Conservation (phyloP, 2,797 vertebrate genomes). For the Salmo trutta region DNA sequence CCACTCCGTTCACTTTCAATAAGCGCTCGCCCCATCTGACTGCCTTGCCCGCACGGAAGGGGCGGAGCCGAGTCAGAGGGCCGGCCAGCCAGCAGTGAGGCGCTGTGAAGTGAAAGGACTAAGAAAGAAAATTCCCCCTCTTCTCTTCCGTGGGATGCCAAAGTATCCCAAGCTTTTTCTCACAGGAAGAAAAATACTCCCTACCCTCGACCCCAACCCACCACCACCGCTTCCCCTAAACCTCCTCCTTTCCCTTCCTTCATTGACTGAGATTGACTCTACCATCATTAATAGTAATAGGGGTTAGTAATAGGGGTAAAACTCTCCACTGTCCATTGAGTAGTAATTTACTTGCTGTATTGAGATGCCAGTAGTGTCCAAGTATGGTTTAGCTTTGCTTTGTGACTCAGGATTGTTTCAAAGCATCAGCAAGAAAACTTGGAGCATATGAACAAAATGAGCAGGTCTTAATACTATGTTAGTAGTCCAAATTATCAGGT, state of each 20-base stretch:
- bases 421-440: not conserved
- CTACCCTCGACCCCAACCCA: too few species aligned
- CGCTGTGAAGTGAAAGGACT: conserved; percentile 44
- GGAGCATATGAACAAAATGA: conserved; percentile 47
- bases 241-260: not conserved
- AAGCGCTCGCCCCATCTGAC: conserved; percentile 30
- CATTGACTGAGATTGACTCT: conserved; percentile 12
- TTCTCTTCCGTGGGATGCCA: conserved; percentile 43
- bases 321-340: not conserved
- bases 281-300: not conserved
- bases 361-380: conserved; percentile 11
- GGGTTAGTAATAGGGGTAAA: not conserved
- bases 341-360: not conserved
- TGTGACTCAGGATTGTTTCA: not conserved
- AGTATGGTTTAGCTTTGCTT: not conserved
- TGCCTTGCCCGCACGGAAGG: conserved; percentile 58
- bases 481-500: conserved; percentile 46
- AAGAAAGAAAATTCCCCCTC: conserved; percentile 37
- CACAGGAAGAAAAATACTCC: conserved; percentile 17
- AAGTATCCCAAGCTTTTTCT: conserved; percentile 41
- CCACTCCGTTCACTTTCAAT: conserved; percentile 67
- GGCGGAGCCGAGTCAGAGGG: conserved; percentile 39
- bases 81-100: conserved; percentile 29
- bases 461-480: conserved; percentile 13
- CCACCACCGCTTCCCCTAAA: conserved; percentile 10